Conservation (phyloP, 2,797 vertebrate species). For the Nannoperca obscura region DNA sequence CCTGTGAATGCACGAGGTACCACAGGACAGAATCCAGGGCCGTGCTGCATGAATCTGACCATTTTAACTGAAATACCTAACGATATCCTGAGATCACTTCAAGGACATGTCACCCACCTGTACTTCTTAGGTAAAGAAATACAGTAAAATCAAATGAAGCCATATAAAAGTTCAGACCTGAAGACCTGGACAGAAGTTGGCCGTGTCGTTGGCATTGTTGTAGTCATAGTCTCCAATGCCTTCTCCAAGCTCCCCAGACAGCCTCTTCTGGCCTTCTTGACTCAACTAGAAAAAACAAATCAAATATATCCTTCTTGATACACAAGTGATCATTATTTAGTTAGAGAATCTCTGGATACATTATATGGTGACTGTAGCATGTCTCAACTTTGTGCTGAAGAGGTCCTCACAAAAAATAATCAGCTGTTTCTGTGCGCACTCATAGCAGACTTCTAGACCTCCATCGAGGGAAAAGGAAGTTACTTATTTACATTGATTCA, state of each 20-base stretch:
- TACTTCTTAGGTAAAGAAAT: not conserved
- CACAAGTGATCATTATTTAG: not conserved
- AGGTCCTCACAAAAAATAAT: not conserved
- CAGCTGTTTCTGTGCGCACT: not conserved
- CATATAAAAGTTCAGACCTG: constrained; percentile 80
- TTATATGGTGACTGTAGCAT: not conserved
- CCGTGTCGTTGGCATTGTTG: constrained; percentile 92
- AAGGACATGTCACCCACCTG: too few relatives aligned
- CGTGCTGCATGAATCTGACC: not conserved
- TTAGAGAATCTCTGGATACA: not conserved
- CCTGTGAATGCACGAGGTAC: too few relatives aligned
- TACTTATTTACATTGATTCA: not conserved
- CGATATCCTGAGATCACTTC: not conserved
- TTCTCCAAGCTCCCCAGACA: constrained; percentile 82
- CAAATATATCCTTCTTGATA: not conserved
- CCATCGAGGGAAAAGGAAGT: not conserved
- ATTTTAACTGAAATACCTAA: not conserved
- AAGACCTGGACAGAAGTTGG: constrained; percentile 93
- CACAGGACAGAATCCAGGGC: too few relatives aligned
- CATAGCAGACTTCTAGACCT: not conserved
- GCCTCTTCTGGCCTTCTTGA: constrained; percentile 59
- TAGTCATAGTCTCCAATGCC: constrained; percentile 93
- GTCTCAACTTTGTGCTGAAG: not conserved
- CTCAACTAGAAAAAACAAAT: constrained; percentile 79
- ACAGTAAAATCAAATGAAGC: not conserved